Evolutionary conservation across 2,888 invertebrate species (phyloP), one percentile per base, ranked within the genome.

Genomic region (Tryphoninae sp.): DNA sequence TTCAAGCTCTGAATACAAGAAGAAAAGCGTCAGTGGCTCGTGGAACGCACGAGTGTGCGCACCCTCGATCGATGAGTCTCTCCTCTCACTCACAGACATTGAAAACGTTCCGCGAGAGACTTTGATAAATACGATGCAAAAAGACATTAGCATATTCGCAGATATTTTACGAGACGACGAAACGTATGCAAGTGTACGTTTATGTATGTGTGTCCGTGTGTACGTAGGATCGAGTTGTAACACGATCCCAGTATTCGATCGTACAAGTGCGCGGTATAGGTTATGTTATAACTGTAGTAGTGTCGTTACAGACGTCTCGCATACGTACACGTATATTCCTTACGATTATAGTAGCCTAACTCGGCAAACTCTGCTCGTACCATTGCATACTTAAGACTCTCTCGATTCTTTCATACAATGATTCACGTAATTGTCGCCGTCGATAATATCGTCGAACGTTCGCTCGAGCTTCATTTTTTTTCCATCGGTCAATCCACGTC

Each of bases 381-480:
- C 65, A 67, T 67, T 26, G 2, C 49, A 49, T 67, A n/a, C 65
- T 49, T 49, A 65, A 23, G 26, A 3, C 65, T 13, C 49, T 51
- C 49, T 67, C 65, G 51, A 49, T 49, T 51, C 42, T 67, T 23
- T 23, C 51, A 8, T 23, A 67, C 65, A 51, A n/a, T 67, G 51
- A 67, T 67, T 67, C 40, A 3, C 65, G 23, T 67, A 67, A 67
- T 67, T 67, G n/a, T 51, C 51, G 1, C n/a, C 6, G 40, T 51
- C 9, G 51, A 26, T 13, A 26, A 67, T 49, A 16, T 11, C 49
- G 16, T 67, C 51, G 67, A 51, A 49, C 23, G 8, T n/a, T 67
- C 33, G 49, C 51, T 67, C 51, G 67, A 67, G 2, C 16, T 19
- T 55, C 16, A 6, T 67, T n/a, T 33, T 67, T n/a, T 33, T 67